Evolutionary conservation across 2,797 vertebrate genomes (phyloP), one percentile per base, ranked within the genome.

Genomic region (Uromys caudimaculatus): DNA sequence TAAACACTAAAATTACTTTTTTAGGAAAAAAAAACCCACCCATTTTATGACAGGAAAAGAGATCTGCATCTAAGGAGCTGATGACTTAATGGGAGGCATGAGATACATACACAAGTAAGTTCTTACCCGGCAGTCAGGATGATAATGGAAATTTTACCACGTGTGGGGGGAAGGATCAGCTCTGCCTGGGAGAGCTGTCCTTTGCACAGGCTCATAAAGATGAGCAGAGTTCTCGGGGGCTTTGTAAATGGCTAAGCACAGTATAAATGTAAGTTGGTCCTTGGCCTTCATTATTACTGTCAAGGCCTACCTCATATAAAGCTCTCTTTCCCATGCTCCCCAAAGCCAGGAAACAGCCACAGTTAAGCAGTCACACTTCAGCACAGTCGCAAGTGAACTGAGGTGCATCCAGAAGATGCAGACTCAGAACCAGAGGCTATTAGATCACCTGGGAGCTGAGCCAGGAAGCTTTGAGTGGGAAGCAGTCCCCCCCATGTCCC

Each of bases 301-400:
- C 95, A 83, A 92, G 62, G 10, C 77, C 94, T 92, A 67, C 90
- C 41, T 94, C 69, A 83, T 47, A 95, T 79, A 97, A 97, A 97
- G 94, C 81, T 90, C 78, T 94, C 93, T 94, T 94, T 96, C 96
- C 50, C 92, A 76, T 78, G 93, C 47, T 94, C 75, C 91, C 93
- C 79, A 73, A 96, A 92, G 89, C 97, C 89, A 95, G 97, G 97
- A 97, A 97, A 89, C 95, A 91, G 73, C 35, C 1, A 44, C 91
- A 91, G 94, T 97, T 95, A 94, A 96, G 87, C 71, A 93, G 95
- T 97, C 95, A 96, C 96, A 97, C 96, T 62, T 87, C 93, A 82
- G 89, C 64, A 86, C 86, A 87, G 50, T 62, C 96, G 85, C 91
- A 93, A 95, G 76, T 96, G 94, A 97, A 96, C 90, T 96, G 95